Conservation (phyloP, 2,888 invertebrate genomes). For the Apodemia zela region DNA sequence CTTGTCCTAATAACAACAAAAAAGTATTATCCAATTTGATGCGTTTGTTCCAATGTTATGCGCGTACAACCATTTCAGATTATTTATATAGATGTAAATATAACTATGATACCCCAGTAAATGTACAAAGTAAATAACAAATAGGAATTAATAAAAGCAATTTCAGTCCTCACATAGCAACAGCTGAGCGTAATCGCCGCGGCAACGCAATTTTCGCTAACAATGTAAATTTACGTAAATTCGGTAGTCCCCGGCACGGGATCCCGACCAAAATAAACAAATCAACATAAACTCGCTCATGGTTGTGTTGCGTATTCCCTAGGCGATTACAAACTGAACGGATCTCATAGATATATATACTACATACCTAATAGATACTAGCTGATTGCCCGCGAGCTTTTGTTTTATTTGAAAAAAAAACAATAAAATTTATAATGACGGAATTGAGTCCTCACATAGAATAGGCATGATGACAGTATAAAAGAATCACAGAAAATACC, state of each 20-base stretch:
- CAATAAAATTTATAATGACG: too few relatives aligned
- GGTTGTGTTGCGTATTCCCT: constrained; percentile 43
- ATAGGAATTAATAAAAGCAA: constrained; percentile 20
- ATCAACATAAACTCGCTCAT: constrained; percentile 41
- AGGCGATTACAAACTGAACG: constrained; percentile 23
- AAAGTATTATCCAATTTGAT: too few relatives aligned
- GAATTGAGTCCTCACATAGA: too few relatives aligned
- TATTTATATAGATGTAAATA: background rate
- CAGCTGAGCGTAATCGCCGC: constrained; percentile 18
- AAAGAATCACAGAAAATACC: too few relatives aligned
- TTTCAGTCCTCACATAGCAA: constrained; percentile 15
- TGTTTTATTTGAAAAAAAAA: too few relatives aligned
- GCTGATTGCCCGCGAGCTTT: too few relatives aligned
- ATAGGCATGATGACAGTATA: too few relatives aligned
- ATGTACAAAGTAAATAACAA: constrained; percentile 6
- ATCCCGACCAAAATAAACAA: constrained; percentile 55
- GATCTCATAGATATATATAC: background rate
- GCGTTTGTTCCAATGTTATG: too few relatives aligned
- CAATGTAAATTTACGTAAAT: constrained; percentile 49
- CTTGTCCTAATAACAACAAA: too few relatives aligned
- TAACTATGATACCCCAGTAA: background rate
- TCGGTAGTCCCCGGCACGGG: constrained; percentile 40
- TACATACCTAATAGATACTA: background rate
- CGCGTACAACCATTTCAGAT: too few relatives aligned
- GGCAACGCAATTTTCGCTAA: constrained; percentile 60